phyloP scores from a whole-genome alignment of 64 coral and sea anemone species.

The Astreopora myriophthalma region DNA sequence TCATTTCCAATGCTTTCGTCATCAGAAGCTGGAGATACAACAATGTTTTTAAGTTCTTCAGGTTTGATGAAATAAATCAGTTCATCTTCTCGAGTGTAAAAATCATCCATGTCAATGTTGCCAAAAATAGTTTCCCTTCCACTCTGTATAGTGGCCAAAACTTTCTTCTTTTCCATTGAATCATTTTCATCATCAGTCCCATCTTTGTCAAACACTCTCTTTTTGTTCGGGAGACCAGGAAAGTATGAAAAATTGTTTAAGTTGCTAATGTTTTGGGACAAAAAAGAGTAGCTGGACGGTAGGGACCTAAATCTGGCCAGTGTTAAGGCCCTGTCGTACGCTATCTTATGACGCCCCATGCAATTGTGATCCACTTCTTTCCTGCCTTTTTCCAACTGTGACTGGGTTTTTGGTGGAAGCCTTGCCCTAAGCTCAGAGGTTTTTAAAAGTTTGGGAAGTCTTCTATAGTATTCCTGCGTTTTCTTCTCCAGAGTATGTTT shows the following conservation, averaged over 20 bases:
- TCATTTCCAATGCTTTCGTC: background rate
- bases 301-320: slow-evolving; percentile 77
- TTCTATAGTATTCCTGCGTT: slow-evolving; percentile 74
- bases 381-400: background rate
- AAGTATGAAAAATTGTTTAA: slow-evolving; percentile 81
- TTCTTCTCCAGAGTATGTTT: slow-evolving; percentile 69
- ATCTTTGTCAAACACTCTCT: background rate
- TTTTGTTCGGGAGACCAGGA: slow-evolving; percentile 31
- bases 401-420: slow-evolving; percentile 27
- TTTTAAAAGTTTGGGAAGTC: slow-evolving; percentile 75
- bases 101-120: slow-evolving; percentile 87
- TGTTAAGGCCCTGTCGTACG: slow-evolving; percentile 78
- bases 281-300: slow-evolving; percentile 42
- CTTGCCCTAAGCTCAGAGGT: slow-evolving; percentile 78
- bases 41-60: slow-evolving; percentile 68
- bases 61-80: slow-evolving; percentile 83
- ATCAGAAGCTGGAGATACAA: slow-evolving; percentile 19
- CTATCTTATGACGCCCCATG: slow-evolving; percentile 65
- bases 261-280: slow-evolving; percentile 51
- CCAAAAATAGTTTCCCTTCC: slow-evolving; percentile 76
- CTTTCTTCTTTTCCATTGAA: slow-evolving; percentile 7
- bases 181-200: background rate
- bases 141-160: background rate
- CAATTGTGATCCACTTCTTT: slow-evolving; percentile 62
- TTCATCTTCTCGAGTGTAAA: slow-evolving; percentile 83